Conservation (phyloP, 2,888 invertebrate species). For the Meiosimyza decipiens region DNA sequence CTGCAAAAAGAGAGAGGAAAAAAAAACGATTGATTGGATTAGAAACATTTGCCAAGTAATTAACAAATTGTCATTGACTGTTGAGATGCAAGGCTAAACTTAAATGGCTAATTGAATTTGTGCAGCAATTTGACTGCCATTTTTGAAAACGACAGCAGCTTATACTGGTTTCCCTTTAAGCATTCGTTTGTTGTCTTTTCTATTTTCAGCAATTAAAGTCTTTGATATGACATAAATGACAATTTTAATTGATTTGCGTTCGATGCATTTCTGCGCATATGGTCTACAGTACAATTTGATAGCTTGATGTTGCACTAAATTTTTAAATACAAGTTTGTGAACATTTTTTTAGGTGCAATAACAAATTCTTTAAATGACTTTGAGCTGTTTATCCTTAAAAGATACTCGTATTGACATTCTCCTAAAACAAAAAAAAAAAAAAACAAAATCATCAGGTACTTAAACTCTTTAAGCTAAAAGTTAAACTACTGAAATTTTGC, state of each 20-base stretch:
- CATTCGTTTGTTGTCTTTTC: no score
- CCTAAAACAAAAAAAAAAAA: no score
- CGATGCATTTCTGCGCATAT: neutral
- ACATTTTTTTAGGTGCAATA: neutral
- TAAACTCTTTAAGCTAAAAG: no score
- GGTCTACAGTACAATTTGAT: neutral
- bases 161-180: no score
- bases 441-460: no score
- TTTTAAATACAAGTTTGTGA: no score
- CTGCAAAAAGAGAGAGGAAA: constrained; percentile 68
- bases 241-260: constrained; percentile 33
- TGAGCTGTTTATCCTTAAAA: constrained; percentile 22
- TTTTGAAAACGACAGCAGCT: constrained; percentile 43
- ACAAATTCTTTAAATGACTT: constrained; percentile 2
- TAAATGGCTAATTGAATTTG: constrained; percentile 52
- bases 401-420: neutral
- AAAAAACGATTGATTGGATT: constrained; percentile 10
- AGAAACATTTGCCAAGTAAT: neutral
- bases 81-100: constrained; percentile 31
- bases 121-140: constrained; percentile 37
- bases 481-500: no score
- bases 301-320: constrained; percentile 4
- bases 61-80: constrained; percentile 24
- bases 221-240: constrained; percentile 30
- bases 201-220: neutral